Evolutionary conservation across 2,888 invertebrate genomes (phyloP).

Genomic region (Amphimallon solstitiale): DNA sequence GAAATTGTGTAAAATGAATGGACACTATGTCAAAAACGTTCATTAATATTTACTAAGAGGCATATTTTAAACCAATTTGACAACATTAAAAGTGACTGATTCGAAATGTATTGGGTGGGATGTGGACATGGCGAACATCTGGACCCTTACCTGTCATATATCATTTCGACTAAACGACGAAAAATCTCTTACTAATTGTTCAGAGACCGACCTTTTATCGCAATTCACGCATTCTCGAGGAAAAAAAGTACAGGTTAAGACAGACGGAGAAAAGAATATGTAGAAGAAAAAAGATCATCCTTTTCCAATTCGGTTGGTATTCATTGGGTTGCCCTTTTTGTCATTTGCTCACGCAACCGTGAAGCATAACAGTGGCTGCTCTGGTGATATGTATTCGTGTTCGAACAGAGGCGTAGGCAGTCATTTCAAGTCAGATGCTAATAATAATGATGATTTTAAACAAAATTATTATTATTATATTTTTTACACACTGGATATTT

Average conservation of each 20-base stretch:
- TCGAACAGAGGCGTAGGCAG: conserved; percentile 34
- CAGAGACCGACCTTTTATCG: conserved; percentile 52
- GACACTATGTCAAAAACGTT: too few relatives aligned
- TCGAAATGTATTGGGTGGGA: conserved; percentile 47
- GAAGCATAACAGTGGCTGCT: conserved; percentile 48
- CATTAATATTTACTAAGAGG: conserved; percentile 11
- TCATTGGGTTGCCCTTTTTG: conserved; percentile 58
- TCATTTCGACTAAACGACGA: conserved; percentile 59
- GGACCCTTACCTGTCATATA: conserved; percentile 54
- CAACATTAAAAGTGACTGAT: conserved; percentile 61
- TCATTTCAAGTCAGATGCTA: too few relatives aligned
- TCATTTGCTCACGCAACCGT: conserved; percentile 57
- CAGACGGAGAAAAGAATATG: not conserved
- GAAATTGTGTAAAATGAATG: too few relatives aligned
- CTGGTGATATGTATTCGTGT: too few relatives aligned
- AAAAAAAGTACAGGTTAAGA: conserved; percentile 45
- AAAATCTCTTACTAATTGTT: conserved; percentile 61
- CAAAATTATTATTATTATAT: too few relatives aligned
- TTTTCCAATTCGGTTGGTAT: conserved; percentile 40
- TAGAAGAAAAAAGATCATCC: not conserved
- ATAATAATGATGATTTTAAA: too few relatives aligned
- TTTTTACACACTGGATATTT: too few relatives aligned
- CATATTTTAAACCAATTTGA: conserved; percentile 63
- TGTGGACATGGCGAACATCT: conserved; percentile 50
- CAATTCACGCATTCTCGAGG: conserved; percentile 50